phyloP scores from a whole-genome alignment of 2,113 vertebrate species.

The Leiothrix lutea region DNA sequence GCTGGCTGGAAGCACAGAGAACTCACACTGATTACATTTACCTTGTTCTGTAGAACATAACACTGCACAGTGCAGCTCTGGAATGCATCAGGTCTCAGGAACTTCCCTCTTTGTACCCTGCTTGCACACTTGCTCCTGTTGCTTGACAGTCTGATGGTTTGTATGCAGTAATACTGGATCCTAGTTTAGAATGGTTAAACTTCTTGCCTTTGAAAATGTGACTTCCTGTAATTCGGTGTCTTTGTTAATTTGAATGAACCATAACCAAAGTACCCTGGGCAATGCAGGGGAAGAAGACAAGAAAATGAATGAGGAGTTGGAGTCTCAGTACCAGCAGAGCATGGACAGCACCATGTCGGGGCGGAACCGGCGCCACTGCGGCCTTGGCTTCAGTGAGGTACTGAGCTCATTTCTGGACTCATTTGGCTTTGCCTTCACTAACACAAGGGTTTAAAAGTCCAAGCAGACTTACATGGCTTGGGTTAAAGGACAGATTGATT shows the following conservation, averaged over 20 bases:
- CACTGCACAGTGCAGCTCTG: not conserved
- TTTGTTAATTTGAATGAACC: constrained; percentile 77
- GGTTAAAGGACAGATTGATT: not conserved
- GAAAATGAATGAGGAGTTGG: constrained; percentile 89
- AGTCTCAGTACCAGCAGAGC: constrained; percentile 92
- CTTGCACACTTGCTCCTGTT: not conserved
- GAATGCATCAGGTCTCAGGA: not conserved
- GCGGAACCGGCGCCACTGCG: constrained; percentile 90
- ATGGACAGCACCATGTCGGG: constrained; percentile 93
- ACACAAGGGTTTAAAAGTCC: not conserved
- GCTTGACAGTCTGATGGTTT: not conserved
- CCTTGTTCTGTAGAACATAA: not conserved
- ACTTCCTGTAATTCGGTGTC: constrained; percentile 71
- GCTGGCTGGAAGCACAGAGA: not conserved
- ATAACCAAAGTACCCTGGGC: constrained; percentile 77
- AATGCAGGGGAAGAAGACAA: constrained; percentile 88
- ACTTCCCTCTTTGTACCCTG: not conserved
- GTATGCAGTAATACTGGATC: not conserved
- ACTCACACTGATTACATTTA: not conserved
- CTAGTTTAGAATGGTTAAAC: not conserved
- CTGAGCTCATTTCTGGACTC: not conserved
- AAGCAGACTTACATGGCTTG: not conserved
- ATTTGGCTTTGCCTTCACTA: not conserved
- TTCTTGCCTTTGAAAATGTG: not conserved
- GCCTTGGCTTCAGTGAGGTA: constrained; percentile 96